phyloP scores from a whole-genome alignment of 2,797 vertebrate species.

The Morus bassanus region DNA sequence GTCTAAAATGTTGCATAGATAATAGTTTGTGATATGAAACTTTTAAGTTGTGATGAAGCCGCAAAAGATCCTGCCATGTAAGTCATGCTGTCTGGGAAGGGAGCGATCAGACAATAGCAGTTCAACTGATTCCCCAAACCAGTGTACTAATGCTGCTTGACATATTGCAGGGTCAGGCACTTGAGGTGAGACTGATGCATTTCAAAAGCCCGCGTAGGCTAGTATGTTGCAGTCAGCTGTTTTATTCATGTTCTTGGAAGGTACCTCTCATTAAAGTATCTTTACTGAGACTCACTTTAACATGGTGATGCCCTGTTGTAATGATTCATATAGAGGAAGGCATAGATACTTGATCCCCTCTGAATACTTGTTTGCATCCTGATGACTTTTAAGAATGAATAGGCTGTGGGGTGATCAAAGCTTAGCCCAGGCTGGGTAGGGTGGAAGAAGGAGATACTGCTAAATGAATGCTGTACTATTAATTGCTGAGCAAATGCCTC shows the following conservation, averaged over 20 bases:
- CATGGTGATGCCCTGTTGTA: not conserved
- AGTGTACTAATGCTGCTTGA: not conserved
- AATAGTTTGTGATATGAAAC: not conserved
- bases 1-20: not conserved
- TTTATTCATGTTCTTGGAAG: not conserved
- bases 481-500: not conserved
- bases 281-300: not conserved
- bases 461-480: not conserved
- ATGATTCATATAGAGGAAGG: not conserved
- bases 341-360: not conserved
- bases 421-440: not conserved
- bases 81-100: not conserved
- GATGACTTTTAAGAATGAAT: not conserved
- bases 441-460: not conserved
- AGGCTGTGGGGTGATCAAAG: not conserved
- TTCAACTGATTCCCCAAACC: not conserved
- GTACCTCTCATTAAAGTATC: not conserved
- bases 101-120: not conserved
- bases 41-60: not conserved
- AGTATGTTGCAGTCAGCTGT: not conserved
- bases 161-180: not conserved
- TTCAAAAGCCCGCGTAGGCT: not conserved
- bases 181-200: not conserved
- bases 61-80: not conserved
- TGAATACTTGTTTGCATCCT: not conserved